Evolutionary conservation across 2,888 invertebrate species (phyloP).

Genomic region (Nomada ruficornis): DNA sequence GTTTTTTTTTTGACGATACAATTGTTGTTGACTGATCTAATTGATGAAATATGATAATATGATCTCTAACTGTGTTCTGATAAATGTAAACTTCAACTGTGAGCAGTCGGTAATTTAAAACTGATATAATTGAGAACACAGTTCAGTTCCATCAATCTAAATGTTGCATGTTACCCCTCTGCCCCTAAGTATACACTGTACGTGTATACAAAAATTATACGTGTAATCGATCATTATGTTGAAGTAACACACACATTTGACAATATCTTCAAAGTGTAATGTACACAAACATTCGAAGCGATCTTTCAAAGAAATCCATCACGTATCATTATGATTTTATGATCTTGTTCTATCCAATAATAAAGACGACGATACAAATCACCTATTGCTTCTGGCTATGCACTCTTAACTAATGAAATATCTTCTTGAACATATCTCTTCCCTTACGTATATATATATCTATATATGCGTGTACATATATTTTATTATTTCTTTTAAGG

Average conservation of each 20-base stretch:
- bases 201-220: conserved; percentile 43
- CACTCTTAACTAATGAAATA: conserved; percentile 25
- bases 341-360: conserved; percentile 58
- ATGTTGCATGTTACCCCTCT: conserved; percentile 69
- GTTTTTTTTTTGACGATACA: conserved; percentile 17
- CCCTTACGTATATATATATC: conserved; percentile 4
- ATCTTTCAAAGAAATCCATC: conserved; percentile 41
- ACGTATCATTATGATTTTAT: conserved; percentile 33
- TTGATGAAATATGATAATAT: conserved; percentile 25
- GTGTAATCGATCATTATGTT: conserved; percentile 48
- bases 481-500: conserved; percentile 14
- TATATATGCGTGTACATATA: background rate
- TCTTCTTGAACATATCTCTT: conserved; percentile 19
- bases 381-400: conserved; percentile 38
- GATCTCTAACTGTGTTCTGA: conserved; percentile 38
- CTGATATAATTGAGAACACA: conserved; percentile 41
- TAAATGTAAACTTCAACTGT: conserved; percentile 26
- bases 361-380: conserved; percentile 57
- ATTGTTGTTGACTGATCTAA: conserved; percentile 32
- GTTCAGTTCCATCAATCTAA: conserved; percentile 55
- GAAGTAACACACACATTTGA: conserved; percentile 39
- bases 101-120: conserved; percentile 22
- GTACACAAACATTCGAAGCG: conserved; percentile 35
- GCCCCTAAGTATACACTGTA: conserved; percentile 48
- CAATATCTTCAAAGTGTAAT: conserved; percentile 38